Percentiles rank a stretch among this genome's conserved stretches.
Evolutionary conservation across 2,113 vertebrate species (phyloP).

Genomic region (Scolopax mira): DNA sequence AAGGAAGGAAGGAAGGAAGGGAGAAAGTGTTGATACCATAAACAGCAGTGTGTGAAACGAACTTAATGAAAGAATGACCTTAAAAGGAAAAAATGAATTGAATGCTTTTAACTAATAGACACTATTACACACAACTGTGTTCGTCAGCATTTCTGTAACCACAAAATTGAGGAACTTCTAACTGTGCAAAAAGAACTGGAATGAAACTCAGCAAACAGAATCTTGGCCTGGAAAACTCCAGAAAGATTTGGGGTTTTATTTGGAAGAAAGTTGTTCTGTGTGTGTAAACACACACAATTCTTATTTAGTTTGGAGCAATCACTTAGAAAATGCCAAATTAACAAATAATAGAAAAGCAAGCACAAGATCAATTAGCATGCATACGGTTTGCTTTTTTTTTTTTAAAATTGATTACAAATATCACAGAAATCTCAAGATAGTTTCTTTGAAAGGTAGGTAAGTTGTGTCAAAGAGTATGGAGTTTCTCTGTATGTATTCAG

Average conservation of each 20-base stretch:
- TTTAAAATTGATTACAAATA: neutral
- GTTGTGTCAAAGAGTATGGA: neutral
- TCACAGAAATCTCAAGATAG: neutral
- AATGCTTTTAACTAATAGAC: conserved; percentile 13
- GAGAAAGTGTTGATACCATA: neutral
- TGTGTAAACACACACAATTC: neutral
- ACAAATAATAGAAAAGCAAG: neutral
- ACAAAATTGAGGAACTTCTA: neutral
- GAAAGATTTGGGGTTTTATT: neutral
- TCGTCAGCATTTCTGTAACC: conserved; percentile 45
- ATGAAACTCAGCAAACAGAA: conserved; percentile 12
- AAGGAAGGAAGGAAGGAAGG: neutral
- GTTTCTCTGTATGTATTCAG: neutral
- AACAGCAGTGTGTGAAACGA: neutral
- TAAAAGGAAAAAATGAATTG: conserved; percentile 55
- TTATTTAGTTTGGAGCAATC: neutral
- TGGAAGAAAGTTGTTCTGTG: neutral
- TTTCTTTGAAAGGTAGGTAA: neutral
- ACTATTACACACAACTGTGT: neutral
- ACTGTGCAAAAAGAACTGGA: neutral
- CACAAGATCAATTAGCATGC: neutral
- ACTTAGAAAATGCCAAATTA: neutral
- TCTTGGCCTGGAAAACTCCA: neutral
- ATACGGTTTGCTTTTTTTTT: neutral
- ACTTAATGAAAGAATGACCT: conserved; percentile 38